Conservation (phyloP, 2,888 invertebrate species). For the Tinea semifulvella region DNA sequence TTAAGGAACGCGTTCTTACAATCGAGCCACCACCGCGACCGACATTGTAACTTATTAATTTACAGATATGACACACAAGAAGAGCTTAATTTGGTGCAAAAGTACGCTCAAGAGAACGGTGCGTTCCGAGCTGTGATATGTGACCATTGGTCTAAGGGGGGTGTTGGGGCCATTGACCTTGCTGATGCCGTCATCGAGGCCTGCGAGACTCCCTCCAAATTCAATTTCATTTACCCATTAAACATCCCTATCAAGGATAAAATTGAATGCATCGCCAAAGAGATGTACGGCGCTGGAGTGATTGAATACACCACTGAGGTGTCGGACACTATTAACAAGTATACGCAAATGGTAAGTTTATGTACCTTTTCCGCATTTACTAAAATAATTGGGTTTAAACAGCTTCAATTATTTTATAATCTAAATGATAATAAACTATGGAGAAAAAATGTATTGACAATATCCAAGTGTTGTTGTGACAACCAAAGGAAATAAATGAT, state of each 20-base stretch:
- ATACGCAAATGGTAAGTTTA: slow-evolving; percentile 73
- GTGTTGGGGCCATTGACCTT: slow-evolving; percentile 84
- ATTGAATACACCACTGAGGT: slow-evolving; percentile 82
- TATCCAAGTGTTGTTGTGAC: too few species aligned
- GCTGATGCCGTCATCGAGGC: slow-evolving; percentile 89
- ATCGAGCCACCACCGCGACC: too few species aligned
- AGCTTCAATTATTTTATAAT: too few species aligned
- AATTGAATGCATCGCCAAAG: slow-evolving; percentile 84
- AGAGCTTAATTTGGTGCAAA: slow-evolving; percentile 82
- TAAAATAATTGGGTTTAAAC: too few species aligned
- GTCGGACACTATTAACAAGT: slow-evolving; percentile 72
- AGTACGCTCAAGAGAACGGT: slow-evolving; percentile 78
- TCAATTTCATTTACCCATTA: slow-evolving; percentile 76
- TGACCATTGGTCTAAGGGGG: slow-evolving; percentile 91
- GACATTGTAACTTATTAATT: too few species aligned
- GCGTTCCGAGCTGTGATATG: slow-evolving; percentile 89
- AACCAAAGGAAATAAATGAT: too few species aligned
- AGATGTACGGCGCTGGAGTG: slow-evolving; percentile 96
- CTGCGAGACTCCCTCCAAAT: slow-evolving; percentile 69
- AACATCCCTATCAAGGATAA: slow-evolving; percentile 82
- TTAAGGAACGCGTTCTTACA: too few species aligned
- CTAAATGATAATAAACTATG: too few species aligned
- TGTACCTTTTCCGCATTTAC: too few species aligned
- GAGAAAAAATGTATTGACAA: too few species aligned
- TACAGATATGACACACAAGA: slow-evolving; percentile 83